Evolutionary conservation across 2,888 invertebrate genomes (phyloP).

Genomic region (Timema cristinae): DNA sequence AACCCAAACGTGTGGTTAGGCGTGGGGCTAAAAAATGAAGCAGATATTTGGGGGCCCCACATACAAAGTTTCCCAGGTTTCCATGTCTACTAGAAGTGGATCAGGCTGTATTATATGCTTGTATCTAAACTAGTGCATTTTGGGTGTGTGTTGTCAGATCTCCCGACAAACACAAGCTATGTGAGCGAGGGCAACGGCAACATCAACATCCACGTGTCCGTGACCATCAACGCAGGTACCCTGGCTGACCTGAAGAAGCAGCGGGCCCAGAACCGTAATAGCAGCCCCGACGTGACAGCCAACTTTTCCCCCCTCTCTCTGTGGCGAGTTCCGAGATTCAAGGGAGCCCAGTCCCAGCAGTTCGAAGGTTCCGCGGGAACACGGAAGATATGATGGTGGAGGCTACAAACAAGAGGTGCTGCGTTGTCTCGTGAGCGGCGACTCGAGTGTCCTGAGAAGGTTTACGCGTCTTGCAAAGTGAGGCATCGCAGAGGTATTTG

Average conservation of each 20-base stretch:
- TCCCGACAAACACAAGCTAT: conserved; percentile 33
- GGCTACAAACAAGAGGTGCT: conserved; percentile 64
- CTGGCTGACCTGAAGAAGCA: conserved; percentile 92
- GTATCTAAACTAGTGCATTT: neutral
- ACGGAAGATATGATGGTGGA: conserved; percentile 77
- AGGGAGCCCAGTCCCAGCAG: conserved; percentile 33
- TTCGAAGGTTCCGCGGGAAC: conserved; percentile 65
- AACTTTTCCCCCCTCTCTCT: conserved; percentile 30
- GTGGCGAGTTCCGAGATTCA: conserved; percentile 20
- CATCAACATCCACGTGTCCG: conserved; percentile 82
- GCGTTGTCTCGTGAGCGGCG: conserved; percentile 48
- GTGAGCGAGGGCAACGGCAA: conserved; percentile 69
- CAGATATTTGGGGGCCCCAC: too few species aligned
- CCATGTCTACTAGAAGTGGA: neutral
- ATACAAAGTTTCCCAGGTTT: neutral
- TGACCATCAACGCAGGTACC: conserved; percentile 75
- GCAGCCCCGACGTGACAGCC: conserved; percentile 48
- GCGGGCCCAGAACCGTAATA: conserved; percentile 74
- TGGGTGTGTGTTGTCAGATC: conserved; percentile 33
- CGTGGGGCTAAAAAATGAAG: too few species aligned
- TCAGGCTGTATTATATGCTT: too few species aligned
- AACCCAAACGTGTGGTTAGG: too few species aligned
- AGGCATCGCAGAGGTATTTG: too few species aligned
- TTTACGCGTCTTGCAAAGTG: too few species aligned
- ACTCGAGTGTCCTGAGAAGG: too few species aligned